phyloP scores from a whole-genome alignment of 2,888 invertebrate species.

The Leptopilina syphax region DNA sequence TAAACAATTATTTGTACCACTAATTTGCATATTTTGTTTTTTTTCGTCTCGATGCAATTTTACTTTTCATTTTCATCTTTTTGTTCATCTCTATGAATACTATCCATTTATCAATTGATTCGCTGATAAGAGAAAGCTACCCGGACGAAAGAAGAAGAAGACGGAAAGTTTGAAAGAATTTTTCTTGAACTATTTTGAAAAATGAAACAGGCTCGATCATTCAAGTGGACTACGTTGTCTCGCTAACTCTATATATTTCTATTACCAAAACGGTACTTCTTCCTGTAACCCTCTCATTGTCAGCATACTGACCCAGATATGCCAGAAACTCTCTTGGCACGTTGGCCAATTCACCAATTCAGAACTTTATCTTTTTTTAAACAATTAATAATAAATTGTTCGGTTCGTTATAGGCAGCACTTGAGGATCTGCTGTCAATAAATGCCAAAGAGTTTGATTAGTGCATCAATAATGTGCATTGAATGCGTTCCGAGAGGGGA shows the following conservation, averaged over 20 bases:
- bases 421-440: neutral
- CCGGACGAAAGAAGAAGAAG: neutral
- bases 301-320: slow-evolving; percentile 54
- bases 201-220: slow-evolving; percentile 30
- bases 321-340: slow-evolving; percentile 56
- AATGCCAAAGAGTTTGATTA: neutral
- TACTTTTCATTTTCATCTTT: no score
- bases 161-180: neutral
- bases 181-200: neutral
- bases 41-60: no score
- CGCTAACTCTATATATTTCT: slow-evolving; percentile 35
- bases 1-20: no score
- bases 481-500: neutral
- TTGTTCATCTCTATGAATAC: neutral
- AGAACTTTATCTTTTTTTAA: slow-evolving; percentile 50
- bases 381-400: slow-evolving; percentile 20
- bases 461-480: neutral
- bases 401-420: neutral
- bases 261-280: slow-evolving; percentile 37
- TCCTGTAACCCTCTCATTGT: slow-evolving; percentile 43
- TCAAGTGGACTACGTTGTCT: slow-evolving; percentile 31
- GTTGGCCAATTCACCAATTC: slow-evolving; percentile 54
- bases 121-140: neutral
- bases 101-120: neutral
- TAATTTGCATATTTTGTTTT: no score